These are phyloP conservation scores for Dicaeum eximium DNA, from an alignment of 2,113 vertebrate genomes.

Conservation along the genomic window DNA sequence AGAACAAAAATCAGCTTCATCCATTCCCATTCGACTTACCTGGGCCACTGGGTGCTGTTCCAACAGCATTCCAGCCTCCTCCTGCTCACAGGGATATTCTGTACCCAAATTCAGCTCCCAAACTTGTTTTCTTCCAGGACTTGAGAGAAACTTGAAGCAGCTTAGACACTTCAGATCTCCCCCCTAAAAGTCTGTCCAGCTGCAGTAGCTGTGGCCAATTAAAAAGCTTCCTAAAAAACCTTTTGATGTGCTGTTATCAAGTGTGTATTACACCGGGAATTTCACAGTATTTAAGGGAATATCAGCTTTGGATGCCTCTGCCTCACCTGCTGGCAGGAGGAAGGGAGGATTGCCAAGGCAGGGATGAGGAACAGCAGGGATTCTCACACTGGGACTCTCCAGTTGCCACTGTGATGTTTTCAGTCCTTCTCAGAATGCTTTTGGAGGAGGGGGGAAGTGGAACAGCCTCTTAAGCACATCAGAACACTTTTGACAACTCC, in stretches of 20 bases:
- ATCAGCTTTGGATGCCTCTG: neutral
- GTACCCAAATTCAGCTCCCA: neutral
- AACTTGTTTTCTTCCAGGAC: neutral
- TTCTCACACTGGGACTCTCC: neutral
- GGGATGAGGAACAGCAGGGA: neutral
- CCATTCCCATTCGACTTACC: neutral
- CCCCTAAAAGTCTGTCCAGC: neutral
- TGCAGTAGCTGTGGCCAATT: neutral
- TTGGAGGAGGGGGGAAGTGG: neutral
- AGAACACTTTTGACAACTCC: neutral
- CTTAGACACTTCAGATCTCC: neutral
- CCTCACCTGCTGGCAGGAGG: constrained; percentile 53
- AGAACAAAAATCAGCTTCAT: neutral
- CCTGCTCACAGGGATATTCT: neutral
- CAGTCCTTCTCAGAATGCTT: neutral
- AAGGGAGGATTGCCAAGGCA: neutral
- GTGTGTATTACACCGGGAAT: neutral
- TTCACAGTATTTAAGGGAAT: neutral
- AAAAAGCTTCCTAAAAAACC: neutral
- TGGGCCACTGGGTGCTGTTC: neutral
- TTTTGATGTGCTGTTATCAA: neutral
- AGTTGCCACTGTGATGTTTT: neutral
- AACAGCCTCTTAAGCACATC: rapidly evolving
- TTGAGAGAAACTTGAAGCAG: neutral
- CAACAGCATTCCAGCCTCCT: neutral